These are phyloP conservation scores for Troides oblongomaculatus DNA, from an alignment of 2,888 invertebrate species.

Conservation along the genomic window DNA sequence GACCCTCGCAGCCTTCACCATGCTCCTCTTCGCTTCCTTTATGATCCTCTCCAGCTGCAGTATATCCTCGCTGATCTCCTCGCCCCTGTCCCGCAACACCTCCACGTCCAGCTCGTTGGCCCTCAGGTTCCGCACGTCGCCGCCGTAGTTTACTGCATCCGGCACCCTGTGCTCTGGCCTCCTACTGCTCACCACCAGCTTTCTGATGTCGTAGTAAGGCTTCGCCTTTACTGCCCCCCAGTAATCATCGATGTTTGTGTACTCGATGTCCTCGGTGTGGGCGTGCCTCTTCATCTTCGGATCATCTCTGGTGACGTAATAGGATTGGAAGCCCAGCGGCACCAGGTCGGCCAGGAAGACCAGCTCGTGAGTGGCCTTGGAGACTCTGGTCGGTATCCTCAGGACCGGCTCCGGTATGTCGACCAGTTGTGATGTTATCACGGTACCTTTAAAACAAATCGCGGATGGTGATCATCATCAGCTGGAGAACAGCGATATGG, in stretches of 20 bases:
- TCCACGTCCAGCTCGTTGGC: constrained; percentile 38
- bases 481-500: too few relatives aligned
- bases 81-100: constrained; percentile 35
- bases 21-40: constrained; percentile 32
- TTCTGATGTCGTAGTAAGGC: constrained; percentile 41
- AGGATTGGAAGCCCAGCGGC: constrained; percentile 84
- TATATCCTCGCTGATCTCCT: constrained; percentile 34
- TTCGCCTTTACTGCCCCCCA: constrained; percentile 41
- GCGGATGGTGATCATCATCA: too few relatives aligned
- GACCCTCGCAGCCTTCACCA: constrained; percentile 28
- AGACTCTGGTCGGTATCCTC: constrained; percentile 81
- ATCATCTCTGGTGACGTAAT: constrained; percentile 63
- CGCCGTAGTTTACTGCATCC: background rate
- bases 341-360: constrained; percentile 84
- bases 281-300: constrained; percentile 38
- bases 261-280: constrained; percentile 22
- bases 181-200: constrained; percentile 33
- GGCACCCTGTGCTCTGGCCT: constrained; percentile 20
- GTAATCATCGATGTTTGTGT: constrained; percentile 42
- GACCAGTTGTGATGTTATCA: constrained; percentile 81
- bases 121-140: too few relatives aligned
- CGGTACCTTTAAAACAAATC: too few relatives aligned
- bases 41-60: constrained; percentile 42
- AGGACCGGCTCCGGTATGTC: constrained; percentile 80
- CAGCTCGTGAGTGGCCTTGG: constrained; percentile 83